Evolutionary conservation across 2,888 invertebrate species (phyloP).

Genomic region (Mechanitis mazaeus): DNA sequence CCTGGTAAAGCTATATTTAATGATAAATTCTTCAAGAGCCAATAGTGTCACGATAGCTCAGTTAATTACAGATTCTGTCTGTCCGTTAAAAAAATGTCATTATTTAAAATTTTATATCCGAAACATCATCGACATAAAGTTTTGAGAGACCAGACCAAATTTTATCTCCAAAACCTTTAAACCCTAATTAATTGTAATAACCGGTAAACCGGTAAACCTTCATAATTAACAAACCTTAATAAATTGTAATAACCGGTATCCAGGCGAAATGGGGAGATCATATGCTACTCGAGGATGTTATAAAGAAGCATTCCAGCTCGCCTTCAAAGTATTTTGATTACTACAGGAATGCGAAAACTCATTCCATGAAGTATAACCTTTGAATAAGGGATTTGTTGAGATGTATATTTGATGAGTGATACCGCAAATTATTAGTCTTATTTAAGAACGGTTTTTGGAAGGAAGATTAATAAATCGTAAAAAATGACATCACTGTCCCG

Average conservation of each 20-base stretch:
- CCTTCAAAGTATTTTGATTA: conserved; percentile 63
- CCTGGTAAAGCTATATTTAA: too few relatives aligned
- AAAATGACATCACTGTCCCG: too few relatives aligned
- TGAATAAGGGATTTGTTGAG: conserved; percentile 31
- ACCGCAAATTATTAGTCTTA: too few relatives aligned
- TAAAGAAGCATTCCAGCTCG: conserved; percentile 57
- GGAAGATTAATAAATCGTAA: too few relatives aligned
- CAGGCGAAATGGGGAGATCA: conserved; percentile 71
- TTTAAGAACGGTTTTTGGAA: too few relatives aligned
- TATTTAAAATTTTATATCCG: too few relatives aligned
- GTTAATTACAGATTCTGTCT: too few relatives aligned
- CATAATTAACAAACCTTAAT: background rate
- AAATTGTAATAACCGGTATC: conserved; percentile 10
- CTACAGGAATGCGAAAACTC: conserved; percentile 63
- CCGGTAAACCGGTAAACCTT: background rate
- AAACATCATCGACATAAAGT: too few relatives aligned
- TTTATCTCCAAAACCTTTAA: background rate
- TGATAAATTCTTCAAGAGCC: too few relatives aligned
- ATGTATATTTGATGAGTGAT: background rate
- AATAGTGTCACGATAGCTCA: too few relatives aligned
- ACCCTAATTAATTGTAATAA: conserved; percentile 4
- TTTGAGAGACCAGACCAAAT: too few relatives aligned
- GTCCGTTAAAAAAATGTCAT: too few relatives aligned
- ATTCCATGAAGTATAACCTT: conserved; percentile 64
- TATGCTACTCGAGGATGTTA: conserved; percentile 64